phyloP scores from a whole-genome alignment of 2,797 vertebrate genomes.

The Darevskia nairensis region DNA sequence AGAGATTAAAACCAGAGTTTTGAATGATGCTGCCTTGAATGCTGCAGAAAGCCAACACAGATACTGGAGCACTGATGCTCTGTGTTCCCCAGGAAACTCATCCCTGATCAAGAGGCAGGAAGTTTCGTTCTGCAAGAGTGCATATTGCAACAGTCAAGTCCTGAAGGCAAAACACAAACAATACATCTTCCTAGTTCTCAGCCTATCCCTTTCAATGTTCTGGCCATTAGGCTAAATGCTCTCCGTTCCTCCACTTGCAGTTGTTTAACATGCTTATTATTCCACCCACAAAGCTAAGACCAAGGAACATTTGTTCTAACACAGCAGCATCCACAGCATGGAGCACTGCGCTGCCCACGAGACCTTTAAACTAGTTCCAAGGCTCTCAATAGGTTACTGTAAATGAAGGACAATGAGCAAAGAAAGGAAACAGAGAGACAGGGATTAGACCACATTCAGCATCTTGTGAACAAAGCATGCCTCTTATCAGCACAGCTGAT shows the following conservation, averaged over 20 bases:
- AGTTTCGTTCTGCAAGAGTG: too few relatives aligned
- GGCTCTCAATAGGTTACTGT: neutral
- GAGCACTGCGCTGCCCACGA: neutral
- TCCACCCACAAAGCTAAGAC: neutral
- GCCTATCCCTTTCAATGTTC: neutral
- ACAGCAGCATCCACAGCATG: neutral
- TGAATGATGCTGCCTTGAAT: neutral
- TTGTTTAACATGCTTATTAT: neutral
- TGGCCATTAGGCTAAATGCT: neutral
- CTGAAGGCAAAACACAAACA: neutral
- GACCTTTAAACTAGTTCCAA: neutral
- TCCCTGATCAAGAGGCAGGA: neutral
- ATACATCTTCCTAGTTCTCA: neutral
- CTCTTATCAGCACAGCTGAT: neutral
- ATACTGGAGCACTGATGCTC: neutral
- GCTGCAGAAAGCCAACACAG: neutral
- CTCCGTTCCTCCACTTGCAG: neutral
- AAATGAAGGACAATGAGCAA: neutral
- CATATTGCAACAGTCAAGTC: neutral
- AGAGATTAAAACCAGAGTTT: neutral
- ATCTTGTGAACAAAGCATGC: neutral
- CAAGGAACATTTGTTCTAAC: neutral
- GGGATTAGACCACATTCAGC: constrained; percentile 6
- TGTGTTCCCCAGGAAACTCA: neutral
- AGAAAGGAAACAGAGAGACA: neutral